Conservation (phyloP, 2,113 vertebrate genomes). For the Rattus rattus region DNA sequence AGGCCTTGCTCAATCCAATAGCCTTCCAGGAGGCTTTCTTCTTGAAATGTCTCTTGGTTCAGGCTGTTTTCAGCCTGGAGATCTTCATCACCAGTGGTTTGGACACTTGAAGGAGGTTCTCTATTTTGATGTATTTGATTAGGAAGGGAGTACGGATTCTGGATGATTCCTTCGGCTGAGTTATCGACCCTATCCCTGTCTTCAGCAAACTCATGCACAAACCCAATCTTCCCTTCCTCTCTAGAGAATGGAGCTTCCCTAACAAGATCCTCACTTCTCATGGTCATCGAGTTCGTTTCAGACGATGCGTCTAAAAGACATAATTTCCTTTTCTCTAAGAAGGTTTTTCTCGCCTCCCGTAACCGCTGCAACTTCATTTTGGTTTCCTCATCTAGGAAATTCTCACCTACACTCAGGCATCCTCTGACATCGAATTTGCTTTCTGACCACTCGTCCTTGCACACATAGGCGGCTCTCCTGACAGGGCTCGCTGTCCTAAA, state of each 20-base stretch:
- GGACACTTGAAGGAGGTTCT: constrained; percentile 46
- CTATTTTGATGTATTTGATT: constrained; percentile 76
- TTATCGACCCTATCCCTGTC: not conserved
- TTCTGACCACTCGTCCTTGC: constrained; percentile 67
- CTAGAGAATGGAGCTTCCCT: constrained; percentile 80
- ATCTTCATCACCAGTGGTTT: constrained; percentile 79
- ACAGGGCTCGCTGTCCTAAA: constrained; percentile 87
- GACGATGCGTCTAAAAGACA: constrained; percentile 88
- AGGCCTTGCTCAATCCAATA: not conserved
- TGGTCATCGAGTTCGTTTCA: constrained; percentile 88
- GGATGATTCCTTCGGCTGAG: constrained; percentile 23
- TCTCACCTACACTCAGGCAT: constrained; percentile 89
- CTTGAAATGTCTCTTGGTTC: constrained; percentile 70
- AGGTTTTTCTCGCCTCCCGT: constrained; percentile 89
- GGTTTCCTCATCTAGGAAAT: constrained; percentile 93
- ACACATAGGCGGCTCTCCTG: constrained; percentile 75
- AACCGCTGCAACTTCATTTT: constrained; percentile 93
- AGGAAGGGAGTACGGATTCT: constrained; percentile 70
- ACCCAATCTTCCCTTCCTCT: constrained; percentile 77
- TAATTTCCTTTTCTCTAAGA: constrained; percentile 89
- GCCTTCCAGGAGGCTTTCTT: constrained; percentile 63
- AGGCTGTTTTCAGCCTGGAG: constrained; percentile 85
- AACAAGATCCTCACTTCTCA: constrained; percentile 86
- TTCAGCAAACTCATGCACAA: constrained; percentile 70
- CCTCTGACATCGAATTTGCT: constrained; percentile 81